Conservation (phyloP, 2,113 vertebrate genomes). For the Genyomyrus donnyi region DNA sequence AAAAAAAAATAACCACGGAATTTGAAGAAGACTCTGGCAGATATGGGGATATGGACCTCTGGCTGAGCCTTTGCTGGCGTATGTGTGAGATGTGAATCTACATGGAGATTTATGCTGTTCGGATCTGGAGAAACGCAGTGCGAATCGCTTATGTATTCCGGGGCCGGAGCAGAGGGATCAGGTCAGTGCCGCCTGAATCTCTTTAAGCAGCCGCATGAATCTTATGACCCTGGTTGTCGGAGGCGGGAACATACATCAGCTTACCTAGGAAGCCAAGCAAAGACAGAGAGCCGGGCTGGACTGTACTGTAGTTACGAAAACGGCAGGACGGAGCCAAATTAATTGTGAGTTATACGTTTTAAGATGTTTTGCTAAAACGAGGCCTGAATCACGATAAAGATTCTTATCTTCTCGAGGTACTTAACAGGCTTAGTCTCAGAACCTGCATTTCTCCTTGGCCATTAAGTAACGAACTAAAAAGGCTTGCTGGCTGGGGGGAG, state of each 20-base stretch:
- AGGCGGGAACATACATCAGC: not conserved
- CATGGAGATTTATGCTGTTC: not conserved
- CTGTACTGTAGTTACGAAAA: not conserved
- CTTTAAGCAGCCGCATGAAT: not conserved
- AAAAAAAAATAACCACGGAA: not conserved
- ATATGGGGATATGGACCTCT: not conserved
- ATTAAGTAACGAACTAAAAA: not conserved
- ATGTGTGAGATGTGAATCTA: not conserved
- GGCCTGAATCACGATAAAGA: not conserved
- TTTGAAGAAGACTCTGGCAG: not conserved
- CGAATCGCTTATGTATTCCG: not conserved
- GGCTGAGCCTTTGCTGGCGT: not conserved
- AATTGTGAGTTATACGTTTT: not conserved
- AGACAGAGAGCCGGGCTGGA: not conserved
- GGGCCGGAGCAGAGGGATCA: not conserved
- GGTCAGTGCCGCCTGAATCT: not conserved
- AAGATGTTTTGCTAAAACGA: not conserved
- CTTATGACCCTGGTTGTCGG: not conserved
- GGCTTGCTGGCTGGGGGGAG: not conserved
- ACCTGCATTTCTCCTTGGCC: not conserved
- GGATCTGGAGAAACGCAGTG: not conserved
- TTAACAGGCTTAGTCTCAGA: not conserved
- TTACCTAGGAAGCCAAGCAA: not conserved
- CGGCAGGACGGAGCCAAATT: not conserved
- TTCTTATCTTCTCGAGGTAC: not conserved